phyloP scores from a whole-genome alignment of 2,888 invertebrate species.

The Nomada fabriciana region DNA sequence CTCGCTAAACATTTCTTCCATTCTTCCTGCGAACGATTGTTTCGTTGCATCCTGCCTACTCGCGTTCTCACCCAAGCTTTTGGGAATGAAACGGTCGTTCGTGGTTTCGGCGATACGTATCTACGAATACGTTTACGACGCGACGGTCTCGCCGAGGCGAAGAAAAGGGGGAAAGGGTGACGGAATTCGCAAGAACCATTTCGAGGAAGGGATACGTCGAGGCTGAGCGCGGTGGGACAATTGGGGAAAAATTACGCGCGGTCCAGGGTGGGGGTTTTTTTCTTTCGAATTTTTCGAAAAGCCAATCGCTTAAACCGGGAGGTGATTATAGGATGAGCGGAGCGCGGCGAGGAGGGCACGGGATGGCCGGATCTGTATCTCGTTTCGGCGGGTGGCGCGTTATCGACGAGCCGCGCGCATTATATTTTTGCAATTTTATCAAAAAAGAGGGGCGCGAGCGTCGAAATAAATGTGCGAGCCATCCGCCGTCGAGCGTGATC shows the following conservation, averaged over 20 bases:
- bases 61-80: conserved; percentile 74
- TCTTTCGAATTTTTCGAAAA: conserved; percentile 53
- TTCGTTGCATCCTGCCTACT: conserved; percentile 79
- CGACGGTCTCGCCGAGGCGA: not conserved
- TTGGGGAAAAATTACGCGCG: not conserved
- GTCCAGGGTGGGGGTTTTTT: not conserved
- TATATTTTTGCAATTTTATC: conserved; percentile 66
- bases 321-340: conserved; percentile 59
- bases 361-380: conserved; percentile 48
- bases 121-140: conserved; percentile 52
- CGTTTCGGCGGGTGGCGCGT: conserved; percentile 55
- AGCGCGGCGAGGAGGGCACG: conserved; percentile 29
- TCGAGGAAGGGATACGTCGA: not conserved
- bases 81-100: conserved; percentile 62
- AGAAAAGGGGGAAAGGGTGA: not conserved
- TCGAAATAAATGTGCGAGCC: conserved; percentile 75
- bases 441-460: conserved; percentile 60
- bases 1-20: conserved; percentile 75
- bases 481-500: conserved; percentile 78
- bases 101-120: conserved; percentile 71
- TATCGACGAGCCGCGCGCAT: conserved; percentile 62
- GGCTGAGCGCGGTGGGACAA: not conserved
- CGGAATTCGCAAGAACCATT: not conserved
- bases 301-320: conserved; percentile 57
- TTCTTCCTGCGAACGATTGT: conserved; percentile 79